phyloP scores from a whole-genome alignment of 2,797 vertebrate genomes.

The Enteromius trimaculatus region DNA sequence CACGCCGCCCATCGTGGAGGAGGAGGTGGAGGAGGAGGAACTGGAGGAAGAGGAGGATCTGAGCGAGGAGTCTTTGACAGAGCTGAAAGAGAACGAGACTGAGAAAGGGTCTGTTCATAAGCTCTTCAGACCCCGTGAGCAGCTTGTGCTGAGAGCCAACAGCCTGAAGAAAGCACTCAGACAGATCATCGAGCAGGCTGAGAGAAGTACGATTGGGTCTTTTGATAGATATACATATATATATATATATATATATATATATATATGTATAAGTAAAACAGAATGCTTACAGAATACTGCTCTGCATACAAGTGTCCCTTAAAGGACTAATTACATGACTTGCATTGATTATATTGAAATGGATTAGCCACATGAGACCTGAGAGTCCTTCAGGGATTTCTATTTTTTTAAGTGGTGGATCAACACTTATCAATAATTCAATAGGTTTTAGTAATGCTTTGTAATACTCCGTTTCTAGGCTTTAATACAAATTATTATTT shows the following conservation, averaged over 20 bases:
- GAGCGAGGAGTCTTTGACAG: conserved; percentile 88
- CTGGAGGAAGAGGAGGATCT: conserved; percentile 82
- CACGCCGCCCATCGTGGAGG: conserved; percentile 85
- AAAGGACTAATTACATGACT: not conserved
- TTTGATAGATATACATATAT: not conserved
- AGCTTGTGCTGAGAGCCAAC: conserved; percentile 93
- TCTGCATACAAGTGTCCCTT: not conserved
- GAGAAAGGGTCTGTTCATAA: conserved; percentile 80
- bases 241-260: not conserved
- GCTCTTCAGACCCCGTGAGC: conserved; percentile 85
- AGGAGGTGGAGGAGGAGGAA: conserved; percentile 81
- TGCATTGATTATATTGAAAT: not conserved
- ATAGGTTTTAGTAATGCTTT: not conserved
- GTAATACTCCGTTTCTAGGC: not conserved
- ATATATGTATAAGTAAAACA: no score
- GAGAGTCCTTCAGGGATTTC: not conserved
- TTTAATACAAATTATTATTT: not conserved
- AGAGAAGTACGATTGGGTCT: conserved; percentile 82
- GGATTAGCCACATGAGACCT: not conserved
- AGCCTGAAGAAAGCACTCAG: conserved; percentile 97
- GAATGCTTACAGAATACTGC: not conserved
- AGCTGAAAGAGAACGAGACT: conserved; percentile 85
- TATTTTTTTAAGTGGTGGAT: not conserved
- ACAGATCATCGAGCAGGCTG: conserved; percentile 95
- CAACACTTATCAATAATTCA: not conserved